A percentile compares a stretch with the other conserved stretches of the same genome.
Evolutionary conservation across 2,797 vertebrate species (phyloP).

Genomic region (Denticeps clupeoides): DNA sequence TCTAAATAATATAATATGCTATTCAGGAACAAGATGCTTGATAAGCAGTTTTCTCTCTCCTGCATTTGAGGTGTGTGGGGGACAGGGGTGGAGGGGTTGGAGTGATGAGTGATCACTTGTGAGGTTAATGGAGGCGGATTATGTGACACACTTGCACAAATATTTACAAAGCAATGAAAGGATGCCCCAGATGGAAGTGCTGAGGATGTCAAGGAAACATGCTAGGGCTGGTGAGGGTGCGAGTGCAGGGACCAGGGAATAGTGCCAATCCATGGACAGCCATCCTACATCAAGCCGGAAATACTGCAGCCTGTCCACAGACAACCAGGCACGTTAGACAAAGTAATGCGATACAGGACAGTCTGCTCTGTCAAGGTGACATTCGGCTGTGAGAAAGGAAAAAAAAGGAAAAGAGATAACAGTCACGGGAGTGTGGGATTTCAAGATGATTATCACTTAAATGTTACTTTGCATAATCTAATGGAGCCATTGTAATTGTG

Average conservation of each 20-base stretch:
- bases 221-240: slow-evolving; percentile 5
- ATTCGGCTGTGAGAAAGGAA: slow-evolving; percentile 2
- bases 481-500: background rate
- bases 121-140: too few relatives aligned
- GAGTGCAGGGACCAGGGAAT: slow-evolving; percentile 12
- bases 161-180: slow-evolving; percentile 20
- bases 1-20: too few relatives aligned
- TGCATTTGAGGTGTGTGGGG: too few relatives aligned
- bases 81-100: slow-evolving; percentile 20
- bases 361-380: slow-evolving; percentile 14
- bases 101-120: too few relatives aligned
- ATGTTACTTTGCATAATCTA: background rate
- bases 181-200: slow-evolving; percentile 15
- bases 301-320: slow-evolving; percentile 20
- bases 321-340: slow-evolving; percentile 1
- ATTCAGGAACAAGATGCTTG: too few relatives aligned
- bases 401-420: background rate
- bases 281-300: slow-evolving; percentile 19
- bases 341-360: slow-evolving; percentile 18
- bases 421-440: slow-evolving; percentile 26
- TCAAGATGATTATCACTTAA: slow-evolving; percentile 4
- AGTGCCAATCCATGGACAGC: slow-evolving; percentile 27
- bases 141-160: slow-evolving; percentile 15
- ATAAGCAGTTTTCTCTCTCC: too few relatives aligned
- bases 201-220: slow-evolving; percentile 10